Evolutionary conservation across 2,888 invertebrate species (phyloP).

Genomic region (Aquatica leii): DNA sequence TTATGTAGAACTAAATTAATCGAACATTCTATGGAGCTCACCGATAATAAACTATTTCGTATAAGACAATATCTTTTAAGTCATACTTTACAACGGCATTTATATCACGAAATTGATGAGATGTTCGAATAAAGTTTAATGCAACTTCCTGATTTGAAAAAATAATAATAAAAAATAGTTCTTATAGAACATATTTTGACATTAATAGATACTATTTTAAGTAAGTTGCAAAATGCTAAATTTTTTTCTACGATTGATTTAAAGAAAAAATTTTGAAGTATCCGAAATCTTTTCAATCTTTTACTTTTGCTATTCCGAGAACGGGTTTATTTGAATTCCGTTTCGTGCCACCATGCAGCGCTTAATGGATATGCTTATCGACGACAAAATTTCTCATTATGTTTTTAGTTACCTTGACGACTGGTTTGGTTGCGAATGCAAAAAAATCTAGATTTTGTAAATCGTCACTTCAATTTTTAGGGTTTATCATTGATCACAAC

Average conservation of each 20-base stretch:
- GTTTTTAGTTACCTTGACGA: not conserved
- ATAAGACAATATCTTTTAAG: too few species aligned
- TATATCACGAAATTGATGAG: slow-evolving; percentile 4
- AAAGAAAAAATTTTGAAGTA: too few species aligned
- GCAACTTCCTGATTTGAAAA: not conserved
- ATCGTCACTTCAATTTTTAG: too few species aligned
- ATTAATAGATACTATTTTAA: slow-evolving; percentile 3
- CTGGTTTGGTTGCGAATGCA: too few species aligned
- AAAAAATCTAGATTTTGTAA: not conserved
- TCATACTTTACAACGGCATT: not conserved
- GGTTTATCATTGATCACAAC: too few species aligned
- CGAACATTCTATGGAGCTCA: too few species aligned
- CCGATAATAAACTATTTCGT: too few species aligned
- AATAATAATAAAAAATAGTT: not conserved
- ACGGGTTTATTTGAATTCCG: not conserved
- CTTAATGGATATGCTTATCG: too few species aligned
- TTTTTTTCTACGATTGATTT: not conserved
- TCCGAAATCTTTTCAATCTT: not conserved
- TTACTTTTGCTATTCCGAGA: not conserved
- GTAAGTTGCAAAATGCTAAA: slow-evolving; percentile 1
- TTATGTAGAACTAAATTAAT: too few species aligned
- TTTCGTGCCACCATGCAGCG: too few species aligned
- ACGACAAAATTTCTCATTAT: not conserved
- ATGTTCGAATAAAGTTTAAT: not conserved
- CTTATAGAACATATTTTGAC: not conserved